Conservation (phyloP, 2,113 vertebrate species). For the Hemibagrus wyckioides region DNA sequence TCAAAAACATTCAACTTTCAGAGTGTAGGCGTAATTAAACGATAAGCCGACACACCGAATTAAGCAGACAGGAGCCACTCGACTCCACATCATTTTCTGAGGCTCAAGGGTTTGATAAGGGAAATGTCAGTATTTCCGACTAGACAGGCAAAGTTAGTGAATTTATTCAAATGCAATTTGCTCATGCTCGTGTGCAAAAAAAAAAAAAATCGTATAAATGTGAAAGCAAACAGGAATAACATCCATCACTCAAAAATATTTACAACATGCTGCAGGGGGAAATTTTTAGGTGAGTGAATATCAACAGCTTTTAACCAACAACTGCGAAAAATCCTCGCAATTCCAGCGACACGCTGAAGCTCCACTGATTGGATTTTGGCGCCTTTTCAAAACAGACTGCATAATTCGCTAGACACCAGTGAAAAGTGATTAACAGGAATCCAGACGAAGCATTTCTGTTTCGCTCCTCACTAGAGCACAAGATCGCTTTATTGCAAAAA, state of each 20-base stretch:
- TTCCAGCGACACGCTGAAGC: not conserved
- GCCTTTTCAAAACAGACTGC: not conserved
- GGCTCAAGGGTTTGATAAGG: not conserved
- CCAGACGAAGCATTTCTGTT: slow-evolving; percentile 25
- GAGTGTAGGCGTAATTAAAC: not conserved
- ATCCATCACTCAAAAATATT: not conserved
- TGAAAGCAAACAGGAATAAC: not conserved
- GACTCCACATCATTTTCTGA: not conserved
- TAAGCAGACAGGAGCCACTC: not conserved
- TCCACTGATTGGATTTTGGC: not conserved
- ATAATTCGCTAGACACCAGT: not conserved
- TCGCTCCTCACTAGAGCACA: slow-evolving; percentile 55
- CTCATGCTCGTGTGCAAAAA: not conserved
- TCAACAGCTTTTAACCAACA: not conserved
- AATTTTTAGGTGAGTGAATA: not conserved
- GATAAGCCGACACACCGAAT: not conserved
- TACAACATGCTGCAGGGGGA: not conserved
- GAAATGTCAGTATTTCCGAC: not conserved
- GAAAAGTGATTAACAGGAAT: slow-evolving; percentile 2
- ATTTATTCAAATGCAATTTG: not conserved
- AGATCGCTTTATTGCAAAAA: slow-evolving; percentile 71
- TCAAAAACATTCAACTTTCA: not conserved
- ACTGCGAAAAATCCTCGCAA: not conserved
- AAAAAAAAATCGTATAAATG: not conserved
- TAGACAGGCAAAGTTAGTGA: not conserved